Evolutionary conservation across 2,113 vertebrate species (phyloP).

Genomic region (Cololabis saira): DNA sequence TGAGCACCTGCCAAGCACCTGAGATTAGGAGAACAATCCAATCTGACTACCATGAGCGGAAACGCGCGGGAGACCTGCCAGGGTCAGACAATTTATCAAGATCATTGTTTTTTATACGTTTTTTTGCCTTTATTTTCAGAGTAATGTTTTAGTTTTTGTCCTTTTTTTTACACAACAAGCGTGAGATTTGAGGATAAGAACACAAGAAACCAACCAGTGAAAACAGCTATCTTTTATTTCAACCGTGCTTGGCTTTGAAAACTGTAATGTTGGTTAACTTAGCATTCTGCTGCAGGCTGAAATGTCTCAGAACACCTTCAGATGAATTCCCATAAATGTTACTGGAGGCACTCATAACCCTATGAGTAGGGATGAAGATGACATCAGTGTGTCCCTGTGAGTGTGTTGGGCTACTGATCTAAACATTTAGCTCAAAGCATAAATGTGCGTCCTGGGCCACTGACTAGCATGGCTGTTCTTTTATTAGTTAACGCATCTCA

Average conservation of each 20-base stretch:
- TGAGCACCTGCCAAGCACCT: background rate
- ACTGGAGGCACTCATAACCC: background rate
- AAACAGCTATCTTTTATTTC: background rate
- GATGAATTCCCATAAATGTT: background rate
- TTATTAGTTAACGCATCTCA: too few relatives aligned
- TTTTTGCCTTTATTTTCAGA: background rate
- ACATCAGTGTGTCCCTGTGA: too few relatives aligned
- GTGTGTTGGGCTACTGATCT: too few relatives aligned
- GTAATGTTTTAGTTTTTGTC: background rate
- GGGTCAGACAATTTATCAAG: background rate
- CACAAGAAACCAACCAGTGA: too few relatives aligned
- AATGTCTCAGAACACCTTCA: background rate
- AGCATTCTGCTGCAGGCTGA: background rate
- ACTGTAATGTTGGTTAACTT: background rate
- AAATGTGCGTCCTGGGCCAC: too few relatives aligned
- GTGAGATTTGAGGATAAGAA: background rate
- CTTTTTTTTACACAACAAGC: background rate
- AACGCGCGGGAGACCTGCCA: background rate
- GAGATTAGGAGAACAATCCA: background rate
- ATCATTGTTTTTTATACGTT: background rate
- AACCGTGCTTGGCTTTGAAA: background rate
- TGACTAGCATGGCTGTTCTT: too few relatives aligned
- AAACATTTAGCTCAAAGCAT: too few relatives aligned
- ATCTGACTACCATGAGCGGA: background rate
- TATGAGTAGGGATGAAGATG: background rate